Base-by-base conservation (phyloP, 2,888 invertebrate species). In the Trachelus tabidus region DNA sequence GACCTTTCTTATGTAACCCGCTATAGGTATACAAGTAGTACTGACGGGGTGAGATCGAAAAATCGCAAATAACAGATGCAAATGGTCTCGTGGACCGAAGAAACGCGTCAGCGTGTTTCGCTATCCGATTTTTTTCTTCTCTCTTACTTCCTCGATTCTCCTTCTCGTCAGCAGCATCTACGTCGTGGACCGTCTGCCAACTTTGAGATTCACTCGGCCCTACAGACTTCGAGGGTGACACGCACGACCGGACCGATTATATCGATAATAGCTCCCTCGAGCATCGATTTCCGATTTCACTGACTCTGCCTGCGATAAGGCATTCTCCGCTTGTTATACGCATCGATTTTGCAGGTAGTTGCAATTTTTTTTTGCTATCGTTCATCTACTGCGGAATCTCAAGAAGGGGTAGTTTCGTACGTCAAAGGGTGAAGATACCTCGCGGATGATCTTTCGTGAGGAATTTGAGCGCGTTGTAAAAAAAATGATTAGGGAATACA, bases 181-280 rank as follows among this genome's bases (percentile, higher is more conserved):
- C 81, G 82, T 85, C 81, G 84, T 86, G 23, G 74, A 30, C 76
- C 81, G 80, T 82, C 37, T 37, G 80, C 81, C 78, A 77, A 74
- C 79, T 79, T 81, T 76, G 78, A 69, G 77, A 79, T 77, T 77
- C 56, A 73, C 23, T 31, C 40, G 75, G 77, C 68, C 77, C 79
- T 77, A 76, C 40, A 75, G 76, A 81, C 81, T 23, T 56, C 71
- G 11, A 71, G 89, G 87, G 84, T 85, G 85, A 86, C 88, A 86
- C 86, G 85, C 85, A 84, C 81, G 82, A 75, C 80, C 81, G 79
- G 80, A 81, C 76, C 84, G 88, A 89, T 88, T 86, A 85, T 85
- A 87, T 86, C 85, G 86, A 86, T 85, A 87, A 87, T 86, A 77
- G 81, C 79, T 81, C 83, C 82, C 86, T 77, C 73, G 85, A 79